phyloP scores from a whole-genome alignment of 2,113 vertebrate genomes.

The Odocoileus virginianus region DNA sequence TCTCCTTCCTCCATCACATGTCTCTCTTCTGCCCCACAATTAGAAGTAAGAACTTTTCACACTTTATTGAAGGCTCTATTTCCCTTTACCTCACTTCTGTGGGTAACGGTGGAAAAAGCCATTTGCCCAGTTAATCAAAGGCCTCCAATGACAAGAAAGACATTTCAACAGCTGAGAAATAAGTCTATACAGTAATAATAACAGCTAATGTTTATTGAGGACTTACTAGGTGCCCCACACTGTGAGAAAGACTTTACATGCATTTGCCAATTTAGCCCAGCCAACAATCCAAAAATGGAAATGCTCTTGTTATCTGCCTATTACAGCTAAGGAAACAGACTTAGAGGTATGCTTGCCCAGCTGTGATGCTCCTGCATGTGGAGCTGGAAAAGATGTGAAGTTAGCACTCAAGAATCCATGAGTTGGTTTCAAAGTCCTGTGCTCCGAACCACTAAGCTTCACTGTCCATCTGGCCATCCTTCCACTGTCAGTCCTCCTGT shows the following conservation, averaged over 20 bases:
- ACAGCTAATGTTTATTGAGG: not conserved
- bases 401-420: not conserved
- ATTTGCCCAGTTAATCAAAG: slow-evolving; percentile 54
- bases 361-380: not conserved
- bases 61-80: slow-evolving; percentile 47
- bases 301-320: not conserved
- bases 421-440: not conserved
- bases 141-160: not conserved
- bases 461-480: not conserved
- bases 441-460: not conserved
- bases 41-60: slow-evolving; percentile 39
- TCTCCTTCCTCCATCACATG: not conserved
- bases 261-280: not conserved
- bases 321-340: not conserved
- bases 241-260: not conserved
- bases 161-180: not conserved
- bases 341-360: not conserved
- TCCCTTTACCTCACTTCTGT: slow-evolving; percentile 28
- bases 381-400: not conserved
- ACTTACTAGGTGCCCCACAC: not conserved
- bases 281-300: slow-evolving; percentile 17
- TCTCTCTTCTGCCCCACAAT: slow-evolving; percentile 8
- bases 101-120: slow-evolving; percentile 44
- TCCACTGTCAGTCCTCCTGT: not conserved
- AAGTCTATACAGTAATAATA: not conserved